These are phyloP conservation scores for Dicaeum eximium DNA, from an alignment of 2,113 vertebrate species.

Conservation along the genomic window DNA sequence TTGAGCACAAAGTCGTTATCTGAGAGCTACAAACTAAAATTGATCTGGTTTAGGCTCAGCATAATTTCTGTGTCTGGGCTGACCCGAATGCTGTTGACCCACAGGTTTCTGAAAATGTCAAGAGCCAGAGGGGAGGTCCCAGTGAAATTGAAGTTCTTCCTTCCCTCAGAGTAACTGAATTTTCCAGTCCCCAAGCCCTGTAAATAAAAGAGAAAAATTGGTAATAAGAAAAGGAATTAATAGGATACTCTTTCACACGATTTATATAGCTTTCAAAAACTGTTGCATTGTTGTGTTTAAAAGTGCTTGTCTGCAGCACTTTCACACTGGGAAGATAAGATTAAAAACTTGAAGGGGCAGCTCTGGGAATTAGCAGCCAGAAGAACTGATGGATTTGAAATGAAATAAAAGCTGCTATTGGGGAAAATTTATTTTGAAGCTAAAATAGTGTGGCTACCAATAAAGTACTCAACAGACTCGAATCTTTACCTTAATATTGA, in stretches of 20 bases:
- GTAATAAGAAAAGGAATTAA: slow-evolving; percentile 48
- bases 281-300: slow-evolving; percentile 47
- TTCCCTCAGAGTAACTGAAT: slow-evolving; percentile 12
- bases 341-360: slow-evolving; percentile 46
- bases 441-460: background rate
- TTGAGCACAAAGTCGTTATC: slow-evolving; percentile 16
- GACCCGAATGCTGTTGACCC: background rate
- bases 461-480: background rate
- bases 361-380: slow-evolving; percentile 43
- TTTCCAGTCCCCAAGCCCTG: slow-evolving; percentile 1
- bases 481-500: slow-evolving; percentile 38
- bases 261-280: slow-evolving; percentile 54
- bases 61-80: slow-evolving; percentile 26
- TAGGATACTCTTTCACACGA: slow-evolving; percentile 12
- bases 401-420: slow-evolving; percentile 49
- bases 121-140: slow-evolving; percentile 38
- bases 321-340: slow-evolving; percentile 40
- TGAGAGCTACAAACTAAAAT: slow-evolving; percentile 1
- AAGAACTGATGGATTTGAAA: slow-evolving; percentile 47
- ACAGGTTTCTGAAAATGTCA: slow-evolving; percentile 56
- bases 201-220: slow-evolving; percentile 52
- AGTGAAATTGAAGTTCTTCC: slow-evolving; percentile 18
- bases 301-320: slow-evolving; percentile 50
- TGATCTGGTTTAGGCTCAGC: slow-evolving; percentile 29
- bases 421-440: slow-evolving; percentile 33